Base-by-base conservation (phyloP, 1,140 invertebrate genomes). In the Drosophila simulans region DNA sequence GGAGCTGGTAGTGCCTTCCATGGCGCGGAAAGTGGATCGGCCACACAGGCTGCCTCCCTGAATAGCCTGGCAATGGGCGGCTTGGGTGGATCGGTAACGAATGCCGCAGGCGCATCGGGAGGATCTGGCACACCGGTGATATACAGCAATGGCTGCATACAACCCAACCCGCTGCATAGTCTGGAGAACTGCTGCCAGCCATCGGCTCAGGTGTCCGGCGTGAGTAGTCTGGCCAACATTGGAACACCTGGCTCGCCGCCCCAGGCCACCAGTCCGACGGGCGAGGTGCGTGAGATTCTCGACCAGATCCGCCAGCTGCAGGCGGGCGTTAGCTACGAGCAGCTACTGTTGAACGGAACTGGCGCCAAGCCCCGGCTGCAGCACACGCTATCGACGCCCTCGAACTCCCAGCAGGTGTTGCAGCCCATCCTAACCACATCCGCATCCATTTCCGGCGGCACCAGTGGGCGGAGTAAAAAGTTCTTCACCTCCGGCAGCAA, bases 231-330 rank as follows among this genome's bases (percentile, higher is more conserved):
- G 72, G 94, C 94, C 4, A 94, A 94, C 66, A 88, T 94, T 15
- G 94, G 93, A 3, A 93, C 94, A 35, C 95, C 94, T 17, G 95
- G 95, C 73, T 97, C 96, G 1, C 96, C 96, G 1, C 96, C 96
- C 0, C 94, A 95, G 79, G 96, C 96, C 10, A 96, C 95, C 8
- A 96, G 95, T 81, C 96, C 96, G 2, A 96, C 96, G 12, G 94
- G 94, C 68, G 95, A 95, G 91, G 94, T 95, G 78, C 93, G 94
- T 17, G 95, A 95, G 73, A 91, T 95, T 40, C 91, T 96, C 80
- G 94, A 95, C 71, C 95, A 95, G 92, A 95, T 95, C 73, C 94
- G 95, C 53, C 94, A 95, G 80, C 90, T 95, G 56, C 94, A 95
- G 63, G 84, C 82, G 8, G 89, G 80, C 31, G 86, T 90, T 17